These are phyloP conservation scores for Mycetomoellerius zeteki DNA, from an alignment of 1,140 invertebrate genomes.

Conservation along the genomic window DNA sequence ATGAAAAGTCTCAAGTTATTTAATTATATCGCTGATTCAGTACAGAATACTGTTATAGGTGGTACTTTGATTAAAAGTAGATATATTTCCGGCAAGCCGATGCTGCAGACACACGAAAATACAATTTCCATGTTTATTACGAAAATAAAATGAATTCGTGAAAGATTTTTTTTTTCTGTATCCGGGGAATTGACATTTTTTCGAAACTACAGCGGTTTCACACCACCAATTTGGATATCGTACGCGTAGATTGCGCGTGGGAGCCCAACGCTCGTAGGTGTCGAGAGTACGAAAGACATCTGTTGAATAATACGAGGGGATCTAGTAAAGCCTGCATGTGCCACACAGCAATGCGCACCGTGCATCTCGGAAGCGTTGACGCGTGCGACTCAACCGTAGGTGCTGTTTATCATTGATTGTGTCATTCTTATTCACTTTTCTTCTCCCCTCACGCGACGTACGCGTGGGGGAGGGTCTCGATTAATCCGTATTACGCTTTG, in stretches of 20 bases:
- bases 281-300: constrained; percentile 51
- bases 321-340: constrained; percentile 74
- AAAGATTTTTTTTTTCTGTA: neutral
- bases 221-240: constrained; percentile 17
- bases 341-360: constrained; percentile 73
- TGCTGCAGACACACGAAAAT: neutral
- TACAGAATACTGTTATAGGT: neutral
- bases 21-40: constrained; percentile 17
- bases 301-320: constrained; percentile 52
- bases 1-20: neutral
- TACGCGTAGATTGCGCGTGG: constrained; percentile 38
- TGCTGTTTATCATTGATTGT: constrained; percentile 64
- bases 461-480: constrained; percentile 42
- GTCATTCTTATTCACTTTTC: constrained; percentile 43
- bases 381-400: constrained; percentile 71
- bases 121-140: neutral
- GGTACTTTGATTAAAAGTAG: neutral
- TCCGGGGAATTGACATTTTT: neutral
- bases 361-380: constrained; percentile 78
- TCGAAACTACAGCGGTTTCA: neutral
- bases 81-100: neutral
- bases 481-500: constrained; percentile 56
- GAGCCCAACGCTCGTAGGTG: constrained; percentile 40
- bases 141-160: neutral
- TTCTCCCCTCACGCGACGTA: constrained; percentile 21